phyloP scores from a whole-genome alignment of 2,113 vertebrate species.

The Corythornis madagascariensis region DNA sequence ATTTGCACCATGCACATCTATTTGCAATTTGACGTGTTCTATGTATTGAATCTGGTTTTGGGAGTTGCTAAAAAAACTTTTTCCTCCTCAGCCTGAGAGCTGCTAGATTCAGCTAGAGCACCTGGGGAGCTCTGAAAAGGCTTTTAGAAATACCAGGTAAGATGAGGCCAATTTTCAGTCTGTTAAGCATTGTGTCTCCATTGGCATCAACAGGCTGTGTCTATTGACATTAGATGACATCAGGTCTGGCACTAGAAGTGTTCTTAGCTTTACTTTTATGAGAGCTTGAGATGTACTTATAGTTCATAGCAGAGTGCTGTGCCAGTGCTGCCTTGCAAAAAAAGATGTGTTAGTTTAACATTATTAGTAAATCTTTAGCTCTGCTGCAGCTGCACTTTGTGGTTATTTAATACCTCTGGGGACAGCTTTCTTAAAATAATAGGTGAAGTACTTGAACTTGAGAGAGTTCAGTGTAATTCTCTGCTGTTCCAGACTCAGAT shows the following conservation, averaged over 20 bases:
- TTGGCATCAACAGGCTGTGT: neutral
- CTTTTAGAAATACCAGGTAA: neutral
- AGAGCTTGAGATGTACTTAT: neutral
- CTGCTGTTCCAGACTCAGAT: neutral
- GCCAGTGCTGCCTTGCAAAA: neutral
- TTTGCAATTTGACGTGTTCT: neutral
- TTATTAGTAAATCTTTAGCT: conserved; percentile 25
- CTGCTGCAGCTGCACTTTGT: neutral
- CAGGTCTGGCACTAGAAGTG: neutral
- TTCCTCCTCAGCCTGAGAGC: neutral
- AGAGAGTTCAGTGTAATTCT: neutral
- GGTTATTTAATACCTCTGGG: neutral
- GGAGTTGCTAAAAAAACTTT: neutral
- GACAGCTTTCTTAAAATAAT: conserved; percentile 16
- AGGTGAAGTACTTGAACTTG: neutral
- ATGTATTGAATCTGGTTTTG: neutral
- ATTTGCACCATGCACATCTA: neutral
- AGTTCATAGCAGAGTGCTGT: neutral
- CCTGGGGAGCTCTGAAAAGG: neutral
- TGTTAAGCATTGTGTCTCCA: neutral
- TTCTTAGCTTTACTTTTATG: neutral
- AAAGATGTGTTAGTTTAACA: neutral
- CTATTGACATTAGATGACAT: neutral
- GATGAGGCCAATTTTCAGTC: neutral
- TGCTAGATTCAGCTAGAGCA: neutral